Base-by-base conservation (phyloP, 2,888 invertebrate genomes). In the Drosophila neotestacea region DNA sequence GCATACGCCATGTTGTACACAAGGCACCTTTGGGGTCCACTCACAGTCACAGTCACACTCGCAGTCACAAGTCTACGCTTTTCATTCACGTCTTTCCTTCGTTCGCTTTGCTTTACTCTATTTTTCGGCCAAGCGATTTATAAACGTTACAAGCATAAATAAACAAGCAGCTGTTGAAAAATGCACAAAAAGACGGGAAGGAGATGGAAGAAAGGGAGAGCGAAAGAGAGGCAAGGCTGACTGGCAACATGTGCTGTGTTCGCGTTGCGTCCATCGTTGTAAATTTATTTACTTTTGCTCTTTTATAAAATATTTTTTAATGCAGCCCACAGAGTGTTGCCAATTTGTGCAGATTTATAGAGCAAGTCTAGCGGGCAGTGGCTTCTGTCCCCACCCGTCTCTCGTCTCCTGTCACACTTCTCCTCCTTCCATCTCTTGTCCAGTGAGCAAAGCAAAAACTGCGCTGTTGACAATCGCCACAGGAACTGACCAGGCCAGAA, bases 301-400 rank as follows among this genome's bases (percentile, higher is more conserved):
- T 85, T 86, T 87, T 81, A 72, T 77, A 89, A 86, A 89, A 89
- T 83, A 89, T 85, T 88, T 85, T 85, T 89, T 89, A 85, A 85
- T 85, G 83, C 88, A 71, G 88, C 88, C 79, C 77, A 66, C 88
- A 85, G 88, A 89, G 85, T 83, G 88, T 79, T 85, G 89, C 90
- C 90, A 90, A 89, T 89, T 88, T 89, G 85, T 88, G 79, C 86
- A 85, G 90, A 88, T 88, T 88, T 88, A 88, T 90, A 81, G 78
- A 79, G 76, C 58, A 55, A 62, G 61, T 44, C 39, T 44, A n/a
- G n/a, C 38, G 30, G 44, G 6, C 38, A 56, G 47, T 38, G 34
- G 55, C 38, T 56, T 41, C 62, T 47, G n/a, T 22, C 1, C 30
- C 13, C 13, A 2, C 41, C 6, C 10, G 1, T 4, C n/a, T 1